Base-by-base conservation (phyloP, 1,140 invertebrate species). In the Lutraria rhynchaena region DNA sequence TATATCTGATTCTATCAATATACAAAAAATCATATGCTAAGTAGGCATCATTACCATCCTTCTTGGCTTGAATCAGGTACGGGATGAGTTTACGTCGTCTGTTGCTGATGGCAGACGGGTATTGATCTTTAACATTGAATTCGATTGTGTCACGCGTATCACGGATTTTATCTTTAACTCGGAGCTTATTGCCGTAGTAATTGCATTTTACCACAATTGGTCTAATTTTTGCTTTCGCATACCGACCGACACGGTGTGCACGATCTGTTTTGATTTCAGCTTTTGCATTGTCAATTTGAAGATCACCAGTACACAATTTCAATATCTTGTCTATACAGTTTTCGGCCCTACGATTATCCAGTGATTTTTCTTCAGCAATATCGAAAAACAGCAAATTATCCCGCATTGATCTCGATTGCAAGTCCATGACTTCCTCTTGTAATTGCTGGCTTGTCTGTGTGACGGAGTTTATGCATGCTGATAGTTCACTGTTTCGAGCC, bases 181-280 rank as follows among this genome's bases (percentile, higher is more conserved):
- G 15, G 22, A 31, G 29, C 37, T 58, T 55, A 22, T 74, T 22
- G 3, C 49, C 49, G 37, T 2, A 74, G 33, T 9, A 3, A n/a
- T 74, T 55, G 58, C 55, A 74, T 22, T 74, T 74, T 1, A 37
- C 70, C 1, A 74, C 70, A n/a, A 74, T 74, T 27, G 70, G 51
- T 2, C 51, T 4, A 3, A 1, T 49, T 53, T 55, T 74, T 11
- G 4, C 61, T 11, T 67, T 29, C 35, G 29, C 13, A n/a, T 57
- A 51, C 1, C 22, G 17, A 0, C 41, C 70, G 17, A 74, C 58
- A 1, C 33, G 22, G 22, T 74, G 70, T 3, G 49, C 70, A 19
- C 49, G n/a, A 29, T 74, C 70, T 15, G 58, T 13, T 58, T 74
- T 74, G 11, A 71, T 31, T 2, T n/a, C n/a, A n/a, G n/a, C n/a